These are phyloP conservation scores for Montipora efflorescens DNA, from an alignment of 64 coral and sea anemone genomes.

Conservation along the genomic window DNA sequence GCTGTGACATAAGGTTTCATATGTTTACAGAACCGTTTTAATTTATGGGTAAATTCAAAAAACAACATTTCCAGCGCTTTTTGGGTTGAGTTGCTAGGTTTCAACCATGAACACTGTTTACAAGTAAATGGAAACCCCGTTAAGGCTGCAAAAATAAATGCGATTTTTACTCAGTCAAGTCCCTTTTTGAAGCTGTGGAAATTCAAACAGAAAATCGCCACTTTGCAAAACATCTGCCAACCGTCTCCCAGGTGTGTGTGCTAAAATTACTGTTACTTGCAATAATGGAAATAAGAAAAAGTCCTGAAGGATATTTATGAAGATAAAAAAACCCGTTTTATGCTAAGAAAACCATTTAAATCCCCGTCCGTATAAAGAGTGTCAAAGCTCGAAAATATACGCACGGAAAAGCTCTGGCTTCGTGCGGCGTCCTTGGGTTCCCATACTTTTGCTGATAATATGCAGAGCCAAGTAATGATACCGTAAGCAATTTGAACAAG, in stretches of 20 bases:
- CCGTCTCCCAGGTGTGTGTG: slow-evolving; percentile 68
- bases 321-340: background rate
- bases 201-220: slow-evolving; percentile 61
- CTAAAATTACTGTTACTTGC: slow-evolving; percentile 68
- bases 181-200: slow-evolving; percentile 38
- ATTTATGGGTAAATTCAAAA: slow-evolving; percentile 68
- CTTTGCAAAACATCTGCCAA: slow-evolving; percentile 55
- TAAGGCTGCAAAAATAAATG: background rate
- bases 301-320: background rate
- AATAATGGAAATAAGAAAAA: slow-evolving; percentile 48
- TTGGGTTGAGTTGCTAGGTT: slow-evolving; percentile 26
- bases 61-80: slow-evolving; percentile 48
- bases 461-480: background rate
- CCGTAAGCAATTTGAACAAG: slow-evolving; percentile 44
- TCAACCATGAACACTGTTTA: background rate
- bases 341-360: background rate
- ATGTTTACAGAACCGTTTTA: slow-evolving; percentile 85
- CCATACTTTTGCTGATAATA: background rate
- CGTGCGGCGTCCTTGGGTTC: background rate
- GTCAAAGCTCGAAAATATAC: background rate
- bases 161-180: slow-evolving; percentile 11
- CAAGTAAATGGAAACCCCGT: background rate
- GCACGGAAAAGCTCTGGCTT: slow-evolving; percentile 3
- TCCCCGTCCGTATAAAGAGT: background rate
- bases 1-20: slow-evolving; percentile 70